Base-by-base conservation (phyloP, 2,888 invertebrate genomes). In the Pristionchus entomophagus region DNA sequence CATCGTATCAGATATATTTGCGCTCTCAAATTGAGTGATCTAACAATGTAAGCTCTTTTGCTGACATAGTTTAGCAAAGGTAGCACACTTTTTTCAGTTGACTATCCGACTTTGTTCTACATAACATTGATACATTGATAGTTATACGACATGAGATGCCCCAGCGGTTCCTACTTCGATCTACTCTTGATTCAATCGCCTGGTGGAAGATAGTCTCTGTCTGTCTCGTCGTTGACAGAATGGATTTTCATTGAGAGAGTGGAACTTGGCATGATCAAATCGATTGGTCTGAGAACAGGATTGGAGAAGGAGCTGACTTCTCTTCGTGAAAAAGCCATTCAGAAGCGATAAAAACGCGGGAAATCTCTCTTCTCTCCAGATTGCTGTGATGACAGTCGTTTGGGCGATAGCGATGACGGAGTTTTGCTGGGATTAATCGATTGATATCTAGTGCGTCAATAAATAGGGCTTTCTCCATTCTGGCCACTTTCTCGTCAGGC, bases 401-500 rank as follows among this genome's bases (percentile, higher is more conserved):
- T 80, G 80, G 0, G 80, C 80, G 6, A 80, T 80, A 14, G 80
- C 80, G 19, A 80, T 80, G 51, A 80, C 51, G 19, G 80, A 80
- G 32, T 80, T 80, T 80, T 80, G 80, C 80, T 80, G 51, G 29
- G n/a, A 65, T n/a, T n/a, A n/a, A n/a, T n/a, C n/a, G n/a, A n/a
- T n/a, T n/a, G n/a, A n/a, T n/a, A n/a, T n/a, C n/a, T n/a, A n/a
- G n/a, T n/a, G n/a, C n/a, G n/a, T n/a, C n/a, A 65, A 29, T 22
- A 6, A n/a, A n/a, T n/a, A n/a, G 19, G n/a, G n/a, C n/a, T 56
- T n/a, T 2, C 8, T 3, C 1, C 1, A 8, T 22, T 59, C n/a
- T n/a, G n/a, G n/a, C n/a, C n/a, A n/a, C n/a, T 22, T 53, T 45
- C 45, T 45, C 45, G 14, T 14, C 45, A 14, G 45, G 45, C 14